phyloP scores from a whole-genome alignment of 2,113 vertebrate species.

The Charadrius vociferus region DNA sequence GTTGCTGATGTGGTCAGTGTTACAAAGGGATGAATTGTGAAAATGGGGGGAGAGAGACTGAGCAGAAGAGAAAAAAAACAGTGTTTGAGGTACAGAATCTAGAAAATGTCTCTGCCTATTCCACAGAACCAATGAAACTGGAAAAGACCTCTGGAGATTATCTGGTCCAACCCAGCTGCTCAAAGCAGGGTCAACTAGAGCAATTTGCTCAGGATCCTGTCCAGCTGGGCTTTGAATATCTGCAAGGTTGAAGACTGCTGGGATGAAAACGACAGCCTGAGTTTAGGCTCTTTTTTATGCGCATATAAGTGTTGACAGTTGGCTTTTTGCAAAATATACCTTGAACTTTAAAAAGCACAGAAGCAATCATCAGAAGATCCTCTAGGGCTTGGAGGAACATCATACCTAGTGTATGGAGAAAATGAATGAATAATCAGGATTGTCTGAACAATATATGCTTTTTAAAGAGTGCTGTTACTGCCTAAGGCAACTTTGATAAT shows the following conservation, averaged over 20 bases:
- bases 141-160: not conserved
- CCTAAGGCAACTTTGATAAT: not conserved
- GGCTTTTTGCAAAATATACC: not conserved
- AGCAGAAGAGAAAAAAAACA: not conserved
- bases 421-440: not conserved
- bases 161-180: not conserved
- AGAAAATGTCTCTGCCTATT: not conserved
- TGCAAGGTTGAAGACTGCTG: not conserved
- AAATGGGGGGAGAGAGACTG: not conserved
- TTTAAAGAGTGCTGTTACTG: not conserved
- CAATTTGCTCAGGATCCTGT: not conserved
- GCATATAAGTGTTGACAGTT: not conserved
- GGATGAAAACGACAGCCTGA: not conserved
- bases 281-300: not conserved
- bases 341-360: not conserved
- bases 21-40: not conserved
- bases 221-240: not conserved
- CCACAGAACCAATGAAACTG: not conserved
- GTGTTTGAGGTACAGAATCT: not conserved
- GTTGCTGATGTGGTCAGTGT: not conserved
- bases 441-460: not conserved
- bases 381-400: not conserved
- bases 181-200: not conserved
- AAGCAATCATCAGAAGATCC: not conserved
- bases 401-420: not conserved